These are phyloP conservation scores for Dicentrarchus labrax DNA, from an alignment of 2,113 vertebrate genomes.

Conservation along the genomic window DNA sequence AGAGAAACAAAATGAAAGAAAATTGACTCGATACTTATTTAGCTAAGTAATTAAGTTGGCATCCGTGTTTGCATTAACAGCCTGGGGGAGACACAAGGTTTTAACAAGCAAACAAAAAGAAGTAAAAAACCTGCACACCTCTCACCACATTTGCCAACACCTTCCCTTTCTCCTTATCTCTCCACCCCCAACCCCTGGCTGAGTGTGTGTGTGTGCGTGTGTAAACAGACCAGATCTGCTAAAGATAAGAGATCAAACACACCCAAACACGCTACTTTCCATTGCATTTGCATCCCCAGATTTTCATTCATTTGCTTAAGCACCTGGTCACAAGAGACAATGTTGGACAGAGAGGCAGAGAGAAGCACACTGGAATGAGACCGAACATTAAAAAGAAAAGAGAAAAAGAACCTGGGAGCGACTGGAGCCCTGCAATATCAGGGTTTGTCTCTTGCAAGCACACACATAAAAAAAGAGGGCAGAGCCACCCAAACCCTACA, in stretches of 20 bases:
- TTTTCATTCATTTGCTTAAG: conserved; percentile 81
- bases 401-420: background rate
- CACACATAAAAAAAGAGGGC: background rate
- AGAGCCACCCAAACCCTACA: background rate
- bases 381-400: background rate
- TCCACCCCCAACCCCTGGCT: background rate
- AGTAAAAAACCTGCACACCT: background rate
- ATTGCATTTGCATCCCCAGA: conserved; percentile 77
- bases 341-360: background rate
- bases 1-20: background rate
- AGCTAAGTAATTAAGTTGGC: background rate
- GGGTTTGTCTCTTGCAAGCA: background rate
- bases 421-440: conserved; percentile 5
- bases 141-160: background rate
- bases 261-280: conserved; percentile 57
- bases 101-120: background rate
- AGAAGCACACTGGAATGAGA: background rate
- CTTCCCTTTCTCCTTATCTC: background rate
- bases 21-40: background rate
- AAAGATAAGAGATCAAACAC: conserved; percentile 14
- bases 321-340: conserved; percentile 28
- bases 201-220: background rate
- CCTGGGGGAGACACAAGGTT: background rate
- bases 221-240: conserved; percentile 5
- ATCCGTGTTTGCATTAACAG: background rate